A percentile compares a stretch with the other conserved stretches of the same genome.
Conservation (phyloP, 2,797 vertebrate genomes). For the Luscinia luscinia region DNA sequence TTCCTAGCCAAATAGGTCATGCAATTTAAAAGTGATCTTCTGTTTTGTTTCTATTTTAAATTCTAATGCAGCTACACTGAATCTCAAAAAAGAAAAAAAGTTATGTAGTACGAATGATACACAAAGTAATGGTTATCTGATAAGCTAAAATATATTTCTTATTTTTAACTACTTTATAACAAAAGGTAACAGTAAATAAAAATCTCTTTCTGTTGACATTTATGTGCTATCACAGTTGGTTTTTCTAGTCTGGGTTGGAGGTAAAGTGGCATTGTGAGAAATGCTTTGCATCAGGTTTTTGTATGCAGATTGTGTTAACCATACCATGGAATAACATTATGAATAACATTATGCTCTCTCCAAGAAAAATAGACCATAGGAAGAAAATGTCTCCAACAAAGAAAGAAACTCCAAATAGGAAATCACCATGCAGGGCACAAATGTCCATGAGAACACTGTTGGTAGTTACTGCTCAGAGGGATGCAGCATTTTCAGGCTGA, state of each 20-base stretch:
- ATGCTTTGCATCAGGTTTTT: slow-evolving; percentile 36
- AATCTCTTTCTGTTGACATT: slow-evolving; percentile 74
- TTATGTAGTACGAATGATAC: slow-evolving; percentile 39
- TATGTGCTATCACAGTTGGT: slow-evolving; percentile 25
- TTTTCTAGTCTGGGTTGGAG: slow-evolving; percentile 51
- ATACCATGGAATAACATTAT: not conserved
- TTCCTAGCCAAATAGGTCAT: slow-evolving; percentile 60
- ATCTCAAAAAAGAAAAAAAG: slow-evolving; percentile 31
- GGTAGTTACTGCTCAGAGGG: slow-evolving; percentile 13
- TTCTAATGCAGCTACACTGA: slow-evolving; percentile 56
- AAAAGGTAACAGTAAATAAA: slow-evolving; percentile 71
- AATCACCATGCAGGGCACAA: slow-evolving; percentile 17
- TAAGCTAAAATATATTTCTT: slow-evolving; percentile 53
- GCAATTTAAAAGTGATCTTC: slow-evolving; percentile 44
- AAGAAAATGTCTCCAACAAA: slow-evolving; percentile 15
- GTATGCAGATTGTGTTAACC: slow-evolving; percentile 8
- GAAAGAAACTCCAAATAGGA: slow-evolving; percentile 37
- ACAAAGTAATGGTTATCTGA: slow-evolving; percentile 44
- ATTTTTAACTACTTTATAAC: slow-evolving; percentile 73
- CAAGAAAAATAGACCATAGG: slow-evolving; percentile 35
- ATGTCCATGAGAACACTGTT: not conserved
- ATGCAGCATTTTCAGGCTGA: slow-evolving; percentile 35
- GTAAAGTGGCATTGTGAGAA: slow-evolving; percentile 2
- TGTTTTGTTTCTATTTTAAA: slow-evolving; percentile 37
- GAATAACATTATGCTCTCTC: slow-evolving; percentile 32